phyloP scores from a whole-genome alignment of 2,888 invertebrate species.

The Acanthosepion pharaonis region DNA sequence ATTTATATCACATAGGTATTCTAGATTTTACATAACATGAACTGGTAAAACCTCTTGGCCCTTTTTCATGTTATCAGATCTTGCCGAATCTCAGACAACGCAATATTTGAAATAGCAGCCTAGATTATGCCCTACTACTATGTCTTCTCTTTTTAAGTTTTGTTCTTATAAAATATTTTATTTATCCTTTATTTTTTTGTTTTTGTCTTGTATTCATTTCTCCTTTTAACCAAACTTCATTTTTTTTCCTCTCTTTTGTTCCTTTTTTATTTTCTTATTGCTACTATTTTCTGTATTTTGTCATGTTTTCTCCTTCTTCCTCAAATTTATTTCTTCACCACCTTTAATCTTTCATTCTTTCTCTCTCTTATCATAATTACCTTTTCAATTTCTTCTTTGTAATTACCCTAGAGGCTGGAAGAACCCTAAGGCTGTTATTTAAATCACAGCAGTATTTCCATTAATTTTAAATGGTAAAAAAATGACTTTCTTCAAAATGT shows the following conservation, averaged over 20 bases:
- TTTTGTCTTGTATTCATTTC: neutral
- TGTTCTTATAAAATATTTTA: neutral
- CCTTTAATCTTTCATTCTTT: neutral
- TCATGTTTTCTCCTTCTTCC: too few species aligned
- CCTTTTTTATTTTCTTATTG: neutral
- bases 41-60: too few species aligned
- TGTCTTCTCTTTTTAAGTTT: neutral
- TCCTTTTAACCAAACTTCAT: neutral
- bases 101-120: neutral
- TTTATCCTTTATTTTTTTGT: neutral
- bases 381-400: conserved; percentile 16
- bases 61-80: too few species aligned
- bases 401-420: neutral
- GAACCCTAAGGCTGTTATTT: conserved; percentile 21
- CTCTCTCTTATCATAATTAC: neutral
- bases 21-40: too few species aligned
- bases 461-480: neutral
- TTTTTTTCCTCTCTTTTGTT: neutral
- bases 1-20: too few species aligned
- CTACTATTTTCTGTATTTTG: neutral
- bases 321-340: too few species aligned
- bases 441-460: neutral
- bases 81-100: neutral
- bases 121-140: too few species aligned
- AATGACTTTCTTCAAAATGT: neutral